These are phyloP conservation scores for Muntiacus muntjak DNA, from an alignment of 2,113 vertebrate species.

Conservation along the genomic window DNA sequence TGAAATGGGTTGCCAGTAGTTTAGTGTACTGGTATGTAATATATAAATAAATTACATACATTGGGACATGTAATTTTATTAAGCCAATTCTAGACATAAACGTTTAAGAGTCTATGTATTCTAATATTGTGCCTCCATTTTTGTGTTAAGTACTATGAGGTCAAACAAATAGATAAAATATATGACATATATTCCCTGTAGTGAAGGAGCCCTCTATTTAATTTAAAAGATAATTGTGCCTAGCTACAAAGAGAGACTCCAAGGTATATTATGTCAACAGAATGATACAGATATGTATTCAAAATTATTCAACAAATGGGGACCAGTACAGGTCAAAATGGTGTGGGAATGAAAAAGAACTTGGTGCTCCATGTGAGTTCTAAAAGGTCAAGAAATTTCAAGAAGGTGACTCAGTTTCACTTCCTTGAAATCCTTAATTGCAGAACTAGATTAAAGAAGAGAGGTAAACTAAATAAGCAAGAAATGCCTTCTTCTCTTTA, in stretches of 20 bases:
- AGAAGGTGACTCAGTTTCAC: not conserved
- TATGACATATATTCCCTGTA: not conserved
- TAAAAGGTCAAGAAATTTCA: not conserved
- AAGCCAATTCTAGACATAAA: not conserved
- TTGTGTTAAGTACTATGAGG: not conserved
- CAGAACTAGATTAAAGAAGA: not conserved
- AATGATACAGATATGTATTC: not conserved
- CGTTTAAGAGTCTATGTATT: not conserved
- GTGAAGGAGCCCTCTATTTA: not conserved
- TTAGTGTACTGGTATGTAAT: not conserved
- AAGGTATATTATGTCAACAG: not conserved
- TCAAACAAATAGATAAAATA: not conserved
- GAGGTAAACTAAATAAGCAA: not conserved
- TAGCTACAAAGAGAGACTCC: not conserved
- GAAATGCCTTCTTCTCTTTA: not conserved
- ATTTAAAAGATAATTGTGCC: not conserved
- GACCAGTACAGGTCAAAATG: not conserved
- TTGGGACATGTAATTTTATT: not conserved
- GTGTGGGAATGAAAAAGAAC: not conserved
- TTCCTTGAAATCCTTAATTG: not conserved
- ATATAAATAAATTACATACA: not conserved
- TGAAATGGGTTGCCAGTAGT: not conserved
- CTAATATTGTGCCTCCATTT: not conserved
- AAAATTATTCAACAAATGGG: not conserved
- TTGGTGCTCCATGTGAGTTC: not conserved